These are phyloP conservation scores for Ptiloglossa arizonensis DNA, from an alignment of 1,140 invertebrate genomes.

Conservation along the genomic window DNA sequence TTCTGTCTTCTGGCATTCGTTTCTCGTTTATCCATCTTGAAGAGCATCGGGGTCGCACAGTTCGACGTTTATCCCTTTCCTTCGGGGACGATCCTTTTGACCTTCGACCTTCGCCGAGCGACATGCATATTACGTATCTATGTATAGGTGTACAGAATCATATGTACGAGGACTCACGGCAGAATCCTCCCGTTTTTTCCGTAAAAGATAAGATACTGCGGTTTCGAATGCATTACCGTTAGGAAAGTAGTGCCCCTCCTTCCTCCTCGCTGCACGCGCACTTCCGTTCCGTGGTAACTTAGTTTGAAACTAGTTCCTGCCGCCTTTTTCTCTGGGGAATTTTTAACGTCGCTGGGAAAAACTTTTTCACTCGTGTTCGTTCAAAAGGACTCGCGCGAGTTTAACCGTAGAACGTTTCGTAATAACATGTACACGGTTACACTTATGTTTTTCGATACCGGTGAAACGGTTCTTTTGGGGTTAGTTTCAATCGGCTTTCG, in stretches of 20 bases:
- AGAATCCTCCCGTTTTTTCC: slow-evolving; percentile 37
- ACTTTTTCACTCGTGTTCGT: neutral
- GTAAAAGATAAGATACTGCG: slow-evolving; percentile 35
- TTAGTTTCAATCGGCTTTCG: no score
- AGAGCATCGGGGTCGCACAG: slow-evolving; percentile 6
- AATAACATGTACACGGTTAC: no score
- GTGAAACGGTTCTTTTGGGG: no score
- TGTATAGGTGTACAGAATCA: slow-evolving; percentile 2
- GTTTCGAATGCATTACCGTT: slow-evolving; percentile 51
- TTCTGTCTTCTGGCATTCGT: neutral
- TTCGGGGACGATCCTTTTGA: slow-evolving; percentile 37
- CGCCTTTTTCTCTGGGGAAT: neutral
- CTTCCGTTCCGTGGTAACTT: slow-evolving; percentile 44
- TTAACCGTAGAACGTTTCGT: no score
- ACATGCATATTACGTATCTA: neutral
- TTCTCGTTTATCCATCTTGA: neutral
- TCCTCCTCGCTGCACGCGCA: neutral
- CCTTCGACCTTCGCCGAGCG: slow-evolving; percentile 50
- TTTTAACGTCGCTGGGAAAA: neutral
- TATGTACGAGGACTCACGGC: slow-evolving; percentile 25
- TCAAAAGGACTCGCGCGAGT: neutral
- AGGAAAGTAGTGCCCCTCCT: slow-evolving; percentile 28
- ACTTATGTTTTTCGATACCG: no score
- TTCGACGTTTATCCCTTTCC: slow-evolving; percentile 19
- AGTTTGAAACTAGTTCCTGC: slow-evolving; percentile 50